Percentiles rank a stretch among this genome's conserved stretches.
Evolutionary conservation across 2,113 vertebrate species (phyloP).

Genomic region (Rhegmatorhina hoffmannsi): DNA sequence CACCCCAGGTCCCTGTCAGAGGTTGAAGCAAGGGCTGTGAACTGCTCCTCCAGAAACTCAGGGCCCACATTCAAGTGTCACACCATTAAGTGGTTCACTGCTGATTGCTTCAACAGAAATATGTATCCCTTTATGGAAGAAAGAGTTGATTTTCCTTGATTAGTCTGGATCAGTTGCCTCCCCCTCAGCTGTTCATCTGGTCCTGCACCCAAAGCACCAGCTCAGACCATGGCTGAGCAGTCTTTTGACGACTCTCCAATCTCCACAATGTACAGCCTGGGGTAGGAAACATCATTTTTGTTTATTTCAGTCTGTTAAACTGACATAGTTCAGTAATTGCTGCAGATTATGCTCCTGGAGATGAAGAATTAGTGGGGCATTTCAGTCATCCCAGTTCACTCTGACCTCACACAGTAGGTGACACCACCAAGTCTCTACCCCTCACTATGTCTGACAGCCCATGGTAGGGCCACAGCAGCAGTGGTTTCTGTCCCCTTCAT

Average conservation of each 20-base stretch:
- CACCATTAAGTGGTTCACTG: neutral
- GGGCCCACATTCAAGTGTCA: neutral
- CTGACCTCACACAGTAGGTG: fast-evolving
- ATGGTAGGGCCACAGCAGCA: neutral
- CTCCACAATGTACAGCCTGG: neutral
- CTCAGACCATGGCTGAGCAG: neutral
- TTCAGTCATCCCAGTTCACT: neutral
- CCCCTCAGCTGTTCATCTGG: neutral
- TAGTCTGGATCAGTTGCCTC: neutral
- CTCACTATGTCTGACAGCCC: fast-evolving
- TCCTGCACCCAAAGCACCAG: neutral
- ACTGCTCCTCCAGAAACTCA: neutral
- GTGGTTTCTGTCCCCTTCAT: neutral
- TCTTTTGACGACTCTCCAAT: neutral
- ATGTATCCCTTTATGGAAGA: neutral
- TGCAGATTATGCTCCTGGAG: neutral
- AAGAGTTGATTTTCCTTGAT: neutral
- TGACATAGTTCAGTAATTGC: neutral
- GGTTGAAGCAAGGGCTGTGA: neutral
- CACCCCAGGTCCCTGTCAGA: neutral
- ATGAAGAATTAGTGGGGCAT: neutral
- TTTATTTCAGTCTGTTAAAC: neutral
- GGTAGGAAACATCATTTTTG: neutral
- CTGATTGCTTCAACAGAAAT: neutral
- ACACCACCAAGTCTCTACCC: neutral